Evolutionary conservation across 2,113 vertebrate species (phyloP), one percentile per base, ranked within the genome.

Genomic region (Prunella himalayana): DNA sequence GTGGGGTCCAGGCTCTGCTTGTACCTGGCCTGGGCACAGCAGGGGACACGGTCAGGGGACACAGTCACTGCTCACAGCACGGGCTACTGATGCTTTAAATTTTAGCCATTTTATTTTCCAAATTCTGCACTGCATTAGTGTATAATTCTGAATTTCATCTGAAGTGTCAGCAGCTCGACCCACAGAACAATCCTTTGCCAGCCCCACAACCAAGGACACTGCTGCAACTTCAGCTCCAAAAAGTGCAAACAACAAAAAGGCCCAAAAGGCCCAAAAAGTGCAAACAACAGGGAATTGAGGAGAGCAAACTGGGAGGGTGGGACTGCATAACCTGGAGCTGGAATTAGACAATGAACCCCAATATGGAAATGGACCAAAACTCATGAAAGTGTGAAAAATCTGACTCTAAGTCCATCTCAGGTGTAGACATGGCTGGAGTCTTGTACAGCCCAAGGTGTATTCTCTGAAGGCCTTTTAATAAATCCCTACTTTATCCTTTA

Each of bases 1-100:
- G 99, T 99, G 15, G 99, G 99, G 85, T 99, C 99, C 6, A 99
- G 98, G 85, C 99, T 99, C 98, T 99, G 99, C 96, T 99, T 99
- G 97, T 99, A 99, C 80, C 99, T 98, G 17, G 99, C 99, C 99
- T 99, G 91, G 68, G 71, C 76, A 87, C 73, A 54, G 35, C 64
- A 70, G 3, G 50, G 33, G 8, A 86, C 18, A 63, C 37, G 2
- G 6, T 37, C 37, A 37, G 3, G 50, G 33, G 10, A 86, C 18
- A 63, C 37, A 2, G 6, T 82, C 45, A 82, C 6, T 31, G 54
- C 44, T 9, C 51, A 7, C 51, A 30, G 70, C 68, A 69, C 4
- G 7, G 2, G 27, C 2, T 3, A 2, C 4, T 5, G 10, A 2
- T 1, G 19, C 14, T 10, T 30, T 3, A 0, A 3, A 8, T 39